Base-by-base conservation (phyloP, 2,888 invertebrate species). In the Oasisia sp. region DNA sequence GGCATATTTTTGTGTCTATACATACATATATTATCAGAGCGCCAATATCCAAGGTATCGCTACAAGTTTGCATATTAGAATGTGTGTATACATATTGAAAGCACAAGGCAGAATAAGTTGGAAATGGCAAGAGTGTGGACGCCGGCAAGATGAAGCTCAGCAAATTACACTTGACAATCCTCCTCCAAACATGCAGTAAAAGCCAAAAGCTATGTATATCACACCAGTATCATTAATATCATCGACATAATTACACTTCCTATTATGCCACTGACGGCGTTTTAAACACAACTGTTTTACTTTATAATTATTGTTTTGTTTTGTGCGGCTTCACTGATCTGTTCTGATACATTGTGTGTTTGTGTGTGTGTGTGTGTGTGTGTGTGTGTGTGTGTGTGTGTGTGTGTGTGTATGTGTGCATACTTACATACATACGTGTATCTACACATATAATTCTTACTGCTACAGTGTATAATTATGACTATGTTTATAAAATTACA, bases 351-450 rank as follows among this genome's bases (percentile, higher is more conserved):
- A 74, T 74, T 19, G 19, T 38, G 91, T 12, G 27, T 9, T 4
- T 44, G 91, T 50, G n/a, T 56, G 89, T 89, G 32, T 89, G 89
- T 89, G 32, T 89, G 14, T 89, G 32, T 7, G 89, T 89, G 11
- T 32, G 44, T 91, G 91, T 9, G 27, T 9, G 91, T 44, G 91
- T 50, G n/a, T 4, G 89, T 89, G 32, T 89, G 89, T 89, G 32
- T 89, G 14, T 89, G 32, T 7, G 89, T 89, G 11, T 32, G 44
- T 91, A 32, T 92, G 32, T 92, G 32, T 92, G 58, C 89, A 32
- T 89, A 19, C 14, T 9, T 89, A 14, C 9, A 14, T 89, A 14
- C 14, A 14, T 89, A 32, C 8, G 89, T 7, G 89, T 89, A 14
- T 89, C 5, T 89, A 50, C 45, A 91, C 32, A 50, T 91, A 32